Evolutionary conservation across 2,888 invertebrate genomes (phyloP), one percentile per base, ranked within the genome.

Genomic region (Limnephilus rhombicus): DNA sequence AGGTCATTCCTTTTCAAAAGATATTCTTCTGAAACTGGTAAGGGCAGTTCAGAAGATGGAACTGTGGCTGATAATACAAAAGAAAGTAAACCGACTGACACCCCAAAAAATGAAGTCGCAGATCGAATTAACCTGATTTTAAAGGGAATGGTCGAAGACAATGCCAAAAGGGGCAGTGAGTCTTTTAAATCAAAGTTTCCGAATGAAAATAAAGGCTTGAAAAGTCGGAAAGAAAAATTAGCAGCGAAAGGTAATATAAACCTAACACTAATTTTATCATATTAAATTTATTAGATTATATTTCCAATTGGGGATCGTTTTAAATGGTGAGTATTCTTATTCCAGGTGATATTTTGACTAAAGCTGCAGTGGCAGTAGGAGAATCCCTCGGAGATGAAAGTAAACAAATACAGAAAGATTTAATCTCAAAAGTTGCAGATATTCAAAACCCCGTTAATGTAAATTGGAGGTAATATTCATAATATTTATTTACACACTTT

Each of bases 301-400:
- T 45, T 85, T 45, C 45, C 9, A 7, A n/a, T 68, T 24, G 24
- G 7, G 31, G 31, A 15, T 82, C 82, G 31, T 34, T 82, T 82
- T 34, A 82, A 31, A 82, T 34, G 31, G 34, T 29, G 13, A 31
- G 11, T 82, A 29, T 82, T 34, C 31, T 90, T 83, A 53, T 34
- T 87, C 5, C 31, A 93, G 96, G 96, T 94, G 95, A 96, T 93
- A 95, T 94, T 24, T 94, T 98, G 85, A 95, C 96, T 37, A 95
- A 95, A 94, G 98, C 98, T 15, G 98, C 97, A 0, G 96, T 97
- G 94, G 96, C 97, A 92, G 98, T 98, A n/a, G 98, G 98, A 0
- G 95, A 97, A 93, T 95, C 96, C 80, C 94, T 98, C 1, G 97
- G 97, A 89, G 96, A 98, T 95, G 95, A 96, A 0, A 96, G 97